These are phyloP conservation scores for Stigmatopora nigra DNA, from an alignment of 2,113 vertebrate species.

Conservation along the genomic window DNA sequence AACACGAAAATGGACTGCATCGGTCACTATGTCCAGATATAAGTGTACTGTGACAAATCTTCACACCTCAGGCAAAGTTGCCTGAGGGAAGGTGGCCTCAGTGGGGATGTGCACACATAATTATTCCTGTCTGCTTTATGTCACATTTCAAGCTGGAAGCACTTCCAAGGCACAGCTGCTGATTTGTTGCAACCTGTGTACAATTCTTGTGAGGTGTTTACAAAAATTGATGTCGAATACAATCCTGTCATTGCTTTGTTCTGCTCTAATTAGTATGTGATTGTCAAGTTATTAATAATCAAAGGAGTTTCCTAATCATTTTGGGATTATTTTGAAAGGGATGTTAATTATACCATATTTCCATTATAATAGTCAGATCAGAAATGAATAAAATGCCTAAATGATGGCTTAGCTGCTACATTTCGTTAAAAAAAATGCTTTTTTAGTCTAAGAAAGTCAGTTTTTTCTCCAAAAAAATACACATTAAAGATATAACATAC, in stretches of 20 bases:
- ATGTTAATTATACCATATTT: not conserved
- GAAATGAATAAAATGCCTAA: too few species aligned
- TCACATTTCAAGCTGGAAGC: conserved; percentile 44
- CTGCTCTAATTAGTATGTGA: not conserved
- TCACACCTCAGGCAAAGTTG: conserved; percentile 46
- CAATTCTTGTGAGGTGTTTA: not conserved
- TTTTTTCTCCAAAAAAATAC: not conserved
- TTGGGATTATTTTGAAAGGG: not conserved
- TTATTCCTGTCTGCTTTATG: conserved; percentile 50
- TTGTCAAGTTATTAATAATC: not conserved
- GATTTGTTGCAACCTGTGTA: conserved; percentile 29
- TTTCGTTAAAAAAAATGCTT: too few species aligned
- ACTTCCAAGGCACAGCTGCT: conserved; percentile 47
- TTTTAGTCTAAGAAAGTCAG: too few species aligned
- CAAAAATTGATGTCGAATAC: not conserved
- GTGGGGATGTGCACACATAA: conserved; percentile 29
- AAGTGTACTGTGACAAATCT: conserved; percentile 47
- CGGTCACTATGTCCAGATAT: conserved; percentile 25
- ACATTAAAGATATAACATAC: too few species aligned
- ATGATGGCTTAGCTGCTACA: too few species aligned
- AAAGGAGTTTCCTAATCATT: not conserved
- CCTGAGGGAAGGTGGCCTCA: conserved; percentile 45
- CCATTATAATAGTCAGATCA: too few species aligned
- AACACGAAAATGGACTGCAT: not conserved
- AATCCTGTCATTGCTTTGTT: not conserved